A percentile compares a stretch with the other conserved stretches of the same genome.
Conservation (phyloP, 2,797 vertebrate genomes). For the Chanos chanos region DNA sequence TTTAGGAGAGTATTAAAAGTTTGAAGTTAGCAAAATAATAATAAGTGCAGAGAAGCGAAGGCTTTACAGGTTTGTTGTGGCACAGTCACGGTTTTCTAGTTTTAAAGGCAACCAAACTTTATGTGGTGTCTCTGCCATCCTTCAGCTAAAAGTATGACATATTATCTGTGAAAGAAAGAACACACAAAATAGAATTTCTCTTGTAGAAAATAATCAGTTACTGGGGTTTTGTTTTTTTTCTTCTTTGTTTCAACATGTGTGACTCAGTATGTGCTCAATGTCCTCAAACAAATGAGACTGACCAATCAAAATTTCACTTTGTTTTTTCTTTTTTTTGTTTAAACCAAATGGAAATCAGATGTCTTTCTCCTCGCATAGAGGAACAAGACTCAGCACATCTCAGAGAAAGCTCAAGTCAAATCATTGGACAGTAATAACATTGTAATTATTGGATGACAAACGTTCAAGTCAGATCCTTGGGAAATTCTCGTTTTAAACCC, state of each 20-base stretch:
- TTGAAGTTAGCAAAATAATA: constrained; percentile 55
- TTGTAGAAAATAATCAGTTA: constrained; percentile 54
- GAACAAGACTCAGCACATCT: too few species aligned
- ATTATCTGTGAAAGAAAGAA: constrained; percentile 76
- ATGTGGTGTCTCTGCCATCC: constrained; percentile 63
- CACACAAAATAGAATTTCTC: constrained; percentile 63
- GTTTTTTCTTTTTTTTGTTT: too few species aligned
- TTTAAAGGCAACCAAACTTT: constrained; percentile 64
- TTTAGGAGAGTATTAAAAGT: constrained; percentile 58
- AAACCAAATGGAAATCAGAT: too few species aligned
- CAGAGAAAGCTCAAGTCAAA: too few species aligned
- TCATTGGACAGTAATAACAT: background rate
- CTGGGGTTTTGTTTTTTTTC: constrained; percentile 20
- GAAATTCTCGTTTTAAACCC: constrained; percentile 6
- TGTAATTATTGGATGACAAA: constrained; percentile 1
- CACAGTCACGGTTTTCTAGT: constrained; percentile 57
- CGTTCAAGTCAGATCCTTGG: background rate
- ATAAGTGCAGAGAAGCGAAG: constrained; percentile 53
- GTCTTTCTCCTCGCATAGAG: too few species aligned
- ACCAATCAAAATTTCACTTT: too few species aligned
- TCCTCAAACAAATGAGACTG: too few species aligned
- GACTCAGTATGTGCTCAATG: too few species aligned
- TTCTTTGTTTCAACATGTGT: background rate
- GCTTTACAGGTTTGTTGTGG: constrained; percentile 58
- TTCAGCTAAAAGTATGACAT: constrained; percentile 77